These are phyloP conservation scores for Podocnemis expansa DNA, from an alignment of 2,113 vertebrate genomes.

Conservation along the genomic window DNA sequence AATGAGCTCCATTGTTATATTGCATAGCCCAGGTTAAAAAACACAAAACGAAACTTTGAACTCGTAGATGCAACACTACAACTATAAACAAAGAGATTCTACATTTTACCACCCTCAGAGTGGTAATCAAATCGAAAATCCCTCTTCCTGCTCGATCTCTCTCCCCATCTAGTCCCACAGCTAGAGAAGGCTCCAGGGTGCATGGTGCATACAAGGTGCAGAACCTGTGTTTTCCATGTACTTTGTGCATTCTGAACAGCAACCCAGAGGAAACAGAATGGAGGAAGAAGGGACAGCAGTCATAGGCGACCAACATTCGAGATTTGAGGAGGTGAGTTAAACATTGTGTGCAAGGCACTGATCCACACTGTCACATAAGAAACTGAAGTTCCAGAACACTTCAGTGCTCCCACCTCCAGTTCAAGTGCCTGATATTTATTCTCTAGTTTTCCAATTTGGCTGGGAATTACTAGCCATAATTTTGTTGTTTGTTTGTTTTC, in stretches of 20 bases:
- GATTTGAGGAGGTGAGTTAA: neutral
- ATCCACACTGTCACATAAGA: neutral
- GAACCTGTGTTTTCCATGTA: neutral
- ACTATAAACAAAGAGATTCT: neutral
- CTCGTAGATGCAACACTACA: neutral
- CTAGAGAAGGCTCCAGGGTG: neutral
- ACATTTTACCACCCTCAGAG: constrained; percentile 27
- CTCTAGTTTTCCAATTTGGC: neutral
- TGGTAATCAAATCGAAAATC: constrained; percentile 13
- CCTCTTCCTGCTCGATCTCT: neutral
- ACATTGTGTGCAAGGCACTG: neutral
- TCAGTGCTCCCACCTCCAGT: neutral
- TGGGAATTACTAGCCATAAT: neutral
- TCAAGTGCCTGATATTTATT: neutral
- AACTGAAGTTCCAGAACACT: neutral
- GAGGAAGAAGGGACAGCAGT: neutral
- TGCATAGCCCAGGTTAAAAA: neutral
- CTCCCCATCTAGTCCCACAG: neutral
- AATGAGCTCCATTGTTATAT: constrained; percentile 3
- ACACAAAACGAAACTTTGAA: neutral
- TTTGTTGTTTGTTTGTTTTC: neutral
- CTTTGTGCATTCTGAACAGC: constrained; percentile 12
- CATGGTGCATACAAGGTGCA: neutral
- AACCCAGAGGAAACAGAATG: neutral
- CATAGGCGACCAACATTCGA: neutral